Evolutionary conservation across 2,888 invertebrate genomes (phyloP), one percentile per base, ranked within the genome.

Genomic region (Meteorus cinctellus): DNA sequence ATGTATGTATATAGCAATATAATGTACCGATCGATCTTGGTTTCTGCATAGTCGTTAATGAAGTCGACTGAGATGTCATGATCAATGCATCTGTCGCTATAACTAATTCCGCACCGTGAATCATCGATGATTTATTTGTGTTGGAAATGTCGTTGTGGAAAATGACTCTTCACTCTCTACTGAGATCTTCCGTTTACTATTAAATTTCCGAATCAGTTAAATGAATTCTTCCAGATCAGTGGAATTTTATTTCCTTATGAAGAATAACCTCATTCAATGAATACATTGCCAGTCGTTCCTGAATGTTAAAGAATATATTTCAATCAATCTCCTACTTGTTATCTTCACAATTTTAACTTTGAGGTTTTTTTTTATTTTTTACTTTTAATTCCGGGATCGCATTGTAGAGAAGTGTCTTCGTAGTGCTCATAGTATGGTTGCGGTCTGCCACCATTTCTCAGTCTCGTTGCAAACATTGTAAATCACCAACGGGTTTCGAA

Each of bases 401-500:
- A 34, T 34, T 34, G 34, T 34, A 8, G 34, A 29, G 36, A 65
- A 19, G 12, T 12, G n/a, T 65, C 36, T 34, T 12, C n/a, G 16
- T n/a, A 48, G 16, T 5, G n/a, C 4, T 48, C 5, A n/a, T 2
- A n/a, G n/a, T 48, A n/a, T n/a, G n/a, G n/a, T 5, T 48, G 51
- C 4, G 31, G 59, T 59, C 34, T n/a, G 16, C 48, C 48, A 16
- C 48, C 48, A 48, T 48, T n/a, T 16, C n/a, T 4, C 48, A 48
- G 48, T n/a, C 65, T 55, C 51, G 31, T 31, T 65, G 34, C 69
- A 63, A 74, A 70, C 71, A 76, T 67, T 74, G 74, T 78, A 76
- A 78, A 78, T 78, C 76, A 72, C 78, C 69, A 70, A 74, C 68
- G 71, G 73, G 63, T 73, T 63, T 65, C 34, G 19, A 72, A 51